Percentiles rank a stretch among this genome's conserved stretches.
These are phyloP conservation scores for Tetranychus urticae DNA, from an alignment of 1,140 invertebrate species.

Conservation along the genomic window DNA sequence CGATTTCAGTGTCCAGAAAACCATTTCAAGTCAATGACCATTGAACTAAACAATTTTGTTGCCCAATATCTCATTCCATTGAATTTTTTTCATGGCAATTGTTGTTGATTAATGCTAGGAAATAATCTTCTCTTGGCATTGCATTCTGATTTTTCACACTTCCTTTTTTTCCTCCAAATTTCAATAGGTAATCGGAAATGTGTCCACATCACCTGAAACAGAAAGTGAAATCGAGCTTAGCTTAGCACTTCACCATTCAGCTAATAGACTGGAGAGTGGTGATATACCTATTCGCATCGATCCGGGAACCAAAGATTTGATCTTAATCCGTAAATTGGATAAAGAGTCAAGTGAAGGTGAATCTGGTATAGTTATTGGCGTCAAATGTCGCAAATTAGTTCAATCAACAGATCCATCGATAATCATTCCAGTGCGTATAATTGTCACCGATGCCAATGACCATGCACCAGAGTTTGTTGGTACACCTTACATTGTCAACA, in stretches of 20 bases:
- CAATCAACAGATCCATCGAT: conserved; percentile 44
- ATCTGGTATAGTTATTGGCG: conserved; percentile 11
- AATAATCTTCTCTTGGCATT: background rate
- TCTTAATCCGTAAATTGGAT: conserved; percentile 45
- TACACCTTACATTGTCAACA: conserved; percentile 51
- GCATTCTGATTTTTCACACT: background rate
- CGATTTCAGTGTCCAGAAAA: too few relatives aligned
- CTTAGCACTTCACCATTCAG: conserved; percentile 25
- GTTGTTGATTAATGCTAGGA: too few relatives aligned
- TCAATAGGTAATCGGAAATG: conserved; percentile 15
- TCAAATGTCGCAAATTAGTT: conserved; percentile 16
- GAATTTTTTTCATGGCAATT: too few relatives aligned
- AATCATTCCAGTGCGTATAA: conserved; percentile 61
- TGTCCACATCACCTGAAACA: conserved; percentile 26
- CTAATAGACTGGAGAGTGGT: background rate
- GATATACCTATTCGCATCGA: conserved; percentile 44
- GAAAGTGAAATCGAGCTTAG: conserved; percentile 40
- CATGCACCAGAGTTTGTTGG: conserved; percentile 37
- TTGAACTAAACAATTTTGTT: too few relatives aligned
- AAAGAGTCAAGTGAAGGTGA: conserved; percentile 32
- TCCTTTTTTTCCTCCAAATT: background rate
- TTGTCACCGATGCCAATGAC: conserved; percentile 78
- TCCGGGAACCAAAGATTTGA: conserved; percentile 50
- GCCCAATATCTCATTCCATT: too few relatives aligned
- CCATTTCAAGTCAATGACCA: too few relatives aligned